Conservation (phyloP, 2,797 vertebrate genomes). For the Propithecus perrieri region DNA sequence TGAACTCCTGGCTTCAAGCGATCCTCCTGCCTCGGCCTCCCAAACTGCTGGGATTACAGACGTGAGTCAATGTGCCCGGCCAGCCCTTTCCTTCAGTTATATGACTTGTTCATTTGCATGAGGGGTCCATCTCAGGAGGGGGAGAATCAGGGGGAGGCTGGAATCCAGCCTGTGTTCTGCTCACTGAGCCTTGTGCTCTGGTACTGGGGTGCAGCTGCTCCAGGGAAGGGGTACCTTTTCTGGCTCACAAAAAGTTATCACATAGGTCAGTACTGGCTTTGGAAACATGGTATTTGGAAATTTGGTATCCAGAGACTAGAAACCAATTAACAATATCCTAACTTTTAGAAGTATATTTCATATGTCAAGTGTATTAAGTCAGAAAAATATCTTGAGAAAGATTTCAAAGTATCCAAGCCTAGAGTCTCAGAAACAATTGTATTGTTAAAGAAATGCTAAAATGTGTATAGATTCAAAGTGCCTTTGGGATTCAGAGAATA, state of each 20-base stretch:
- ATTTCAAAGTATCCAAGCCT: background rate
- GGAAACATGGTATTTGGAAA: background rate
- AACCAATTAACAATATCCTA: background rate
- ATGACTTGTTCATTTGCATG: background rate
- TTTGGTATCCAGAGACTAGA: background rate
- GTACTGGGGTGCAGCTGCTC: background rate
- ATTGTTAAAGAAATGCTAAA: background rate
- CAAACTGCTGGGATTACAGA: background rate
- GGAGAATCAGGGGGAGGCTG: background rate
- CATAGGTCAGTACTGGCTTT: background rate
- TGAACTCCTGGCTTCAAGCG: background rate
- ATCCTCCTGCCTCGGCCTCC: background rate
- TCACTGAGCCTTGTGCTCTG: background rate
- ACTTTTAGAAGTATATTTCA: background rate
- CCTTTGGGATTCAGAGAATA: background rate
- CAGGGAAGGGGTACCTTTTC: background rate
- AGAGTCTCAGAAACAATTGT: background rate
- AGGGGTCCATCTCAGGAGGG: rapidly evolving
- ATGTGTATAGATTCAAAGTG: background rate
- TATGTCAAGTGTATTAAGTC: background rate
- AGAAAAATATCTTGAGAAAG: background rate
- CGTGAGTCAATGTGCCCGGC: background rate
- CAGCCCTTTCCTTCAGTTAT: background rate
- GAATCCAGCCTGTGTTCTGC: background rate
- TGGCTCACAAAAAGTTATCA: background rate